A percentile compares a stretch with the other conserved stretches of the same genome.
These are phyloP conservation scores for Chymomyza fuscimana DNA, from an alignment of 2,888 invertebrate genomes.

Conservation along the genomic window DNA sequence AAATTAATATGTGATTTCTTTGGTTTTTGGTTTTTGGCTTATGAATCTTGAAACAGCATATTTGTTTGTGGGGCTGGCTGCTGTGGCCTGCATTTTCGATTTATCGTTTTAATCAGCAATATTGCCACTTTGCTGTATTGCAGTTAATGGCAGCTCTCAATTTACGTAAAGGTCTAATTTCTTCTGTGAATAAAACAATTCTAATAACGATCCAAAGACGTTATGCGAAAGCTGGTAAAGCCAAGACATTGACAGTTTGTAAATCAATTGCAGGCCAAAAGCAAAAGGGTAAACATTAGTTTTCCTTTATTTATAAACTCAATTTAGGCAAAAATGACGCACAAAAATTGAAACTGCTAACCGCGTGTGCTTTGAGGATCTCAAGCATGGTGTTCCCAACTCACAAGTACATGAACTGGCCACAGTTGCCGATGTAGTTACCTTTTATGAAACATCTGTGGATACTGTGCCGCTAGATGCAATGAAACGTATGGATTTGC, in stretches of 20 bases:
- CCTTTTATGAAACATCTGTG: conserved; percentile 88
- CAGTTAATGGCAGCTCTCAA: conserved; percentile 51
- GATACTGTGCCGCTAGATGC: conserved; percentile 87
- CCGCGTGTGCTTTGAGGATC: conserved; percentile 85
- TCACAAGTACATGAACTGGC: conserved; percentile 88
- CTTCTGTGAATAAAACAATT: conserved; percentile 24
- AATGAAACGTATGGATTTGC: conserved; percentile 86
- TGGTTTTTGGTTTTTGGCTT: no score
- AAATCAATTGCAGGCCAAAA: conserved; percentile 85
- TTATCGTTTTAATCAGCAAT: neutral
- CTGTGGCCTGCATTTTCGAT: neutral
- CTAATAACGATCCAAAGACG: conserved; percentile 26
- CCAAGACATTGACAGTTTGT: conserved; percentile 81
- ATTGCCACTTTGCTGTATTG: neutral
- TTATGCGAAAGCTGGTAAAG: conserved; percentile 69
- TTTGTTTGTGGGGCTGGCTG: neutral
- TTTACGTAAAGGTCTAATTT: conserved; percentile 57
- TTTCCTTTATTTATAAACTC: neutral
- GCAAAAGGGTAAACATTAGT: conserved; percentile 83
- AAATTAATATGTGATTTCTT: no score
- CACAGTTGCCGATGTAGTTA: conserved; percentile 85
- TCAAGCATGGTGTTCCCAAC: conserved; percentile 90
- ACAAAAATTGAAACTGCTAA: conserved; percentile 85
- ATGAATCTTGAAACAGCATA: no score
- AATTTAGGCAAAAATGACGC: conserved; percentile 65